Conservation (phyloP, 2,797 vertebrate species). For the Graptemys geographica region DNA sequence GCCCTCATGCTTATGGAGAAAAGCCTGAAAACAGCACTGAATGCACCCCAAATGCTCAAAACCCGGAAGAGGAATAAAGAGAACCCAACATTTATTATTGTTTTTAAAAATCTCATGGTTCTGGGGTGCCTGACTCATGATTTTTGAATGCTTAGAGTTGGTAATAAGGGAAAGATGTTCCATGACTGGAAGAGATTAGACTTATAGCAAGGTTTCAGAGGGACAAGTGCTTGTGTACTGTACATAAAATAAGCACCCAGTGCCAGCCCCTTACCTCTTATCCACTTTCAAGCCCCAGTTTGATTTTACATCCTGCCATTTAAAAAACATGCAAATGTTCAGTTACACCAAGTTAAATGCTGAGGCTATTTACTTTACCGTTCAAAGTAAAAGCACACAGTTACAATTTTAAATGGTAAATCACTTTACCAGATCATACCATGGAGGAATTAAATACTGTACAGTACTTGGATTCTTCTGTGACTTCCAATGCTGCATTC, state of each 20-base stretch:
- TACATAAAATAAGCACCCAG: not conserved
- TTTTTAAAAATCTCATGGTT: not conserved
- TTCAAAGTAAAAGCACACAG: slow-evolving; percentile 5
- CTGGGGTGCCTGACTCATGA: not conserved
- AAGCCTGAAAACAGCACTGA: not conserved
- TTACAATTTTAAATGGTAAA: slow-evolving; percentile 46
- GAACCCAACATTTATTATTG: not conserved
- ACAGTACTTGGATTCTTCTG: slow-evolving; percentile 22
- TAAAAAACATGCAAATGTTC: not conserved
- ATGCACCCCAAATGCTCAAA: not conserved
- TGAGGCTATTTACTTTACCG: slow-evolving; percentile 3
- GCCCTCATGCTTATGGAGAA: not conserved
- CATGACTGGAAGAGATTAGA: not conserved
- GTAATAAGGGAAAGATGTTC: not conserved
- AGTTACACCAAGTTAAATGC: slow-evolving; percentile 25
- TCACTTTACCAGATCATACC: slow-evolving; percentile 9
- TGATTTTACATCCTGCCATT: slow-evolving; percentile 36
- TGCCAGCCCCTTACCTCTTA: not conserved
- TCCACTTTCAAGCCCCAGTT: not conserved
- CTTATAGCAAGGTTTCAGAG: not conserved
- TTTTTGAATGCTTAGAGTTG: slow-evolving; percentile 4
- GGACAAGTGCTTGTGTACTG: not conserved
- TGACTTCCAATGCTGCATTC: not conserved
- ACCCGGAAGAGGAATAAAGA: not conserved
- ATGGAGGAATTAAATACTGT: not conserved